Conservation (phyloP, 2,888 invertebrate genomes). For the Sesia apiformis region DNA sequence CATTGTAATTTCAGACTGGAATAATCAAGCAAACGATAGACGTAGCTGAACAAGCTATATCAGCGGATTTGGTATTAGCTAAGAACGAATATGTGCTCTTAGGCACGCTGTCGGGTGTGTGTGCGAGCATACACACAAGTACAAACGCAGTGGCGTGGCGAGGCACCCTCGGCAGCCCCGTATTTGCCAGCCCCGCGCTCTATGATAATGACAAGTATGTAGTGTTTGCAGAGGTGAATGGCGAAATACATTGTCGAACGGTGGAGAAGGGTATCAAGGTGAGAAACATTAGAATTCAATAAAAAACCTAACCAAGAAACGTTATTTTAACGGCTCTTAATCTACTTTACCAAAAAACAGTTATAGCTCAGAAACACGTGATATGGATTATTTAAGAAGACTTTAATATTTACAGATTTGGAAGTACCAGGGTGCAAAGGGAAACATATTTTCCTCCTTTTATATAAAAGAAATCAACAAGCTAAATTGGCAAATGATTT, state of each 20-base stretch:
- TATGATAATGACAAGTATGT: constrained; percentile 70
- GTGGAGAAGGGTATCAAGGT: constrained; percentile 67
- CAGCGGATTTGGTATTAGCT: constrained; percentile 58
- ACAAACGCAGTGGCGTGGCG: constrained; percentile 76
- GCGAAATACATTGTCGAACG: constrained; percentile 70
- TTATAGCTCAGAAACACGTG: no score
- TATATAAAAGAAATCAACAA: constrained; percentile 51
- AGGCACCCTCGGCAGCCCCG: constrained; percentile 70
- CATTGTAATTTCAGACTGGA: constrained; percentile 60
- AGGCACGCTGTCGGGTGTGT: constrained; percentile 76
- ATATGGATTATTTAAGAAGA: no score
- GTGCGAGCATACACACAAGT: constrained; percentile 65
- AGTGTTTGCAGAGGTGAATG: constrained; percentile 72
- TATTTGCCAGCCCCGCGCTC: constrained; percentile 78
- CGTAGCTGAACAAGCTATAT: constrained; percentile 58
- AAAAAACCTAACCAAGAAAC: no score
- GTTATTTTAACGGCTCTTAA: no score
- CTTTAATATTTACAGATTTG: constrained; percentile 71
- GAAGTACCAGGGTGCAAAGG: constrained; percentile 70
- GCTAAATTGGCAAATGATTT: constrained; percentile 65
- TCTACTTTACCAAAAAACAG: no score
- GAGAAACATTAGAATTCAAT: constrained; percentile 7
- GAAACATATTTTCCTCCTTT: constrained; percentile 84
- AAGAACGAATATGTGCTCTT: constrained; percentile 50
- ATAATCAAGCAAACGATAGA: constrained; percentile 36